phyloP scores from a whole-genome alignment of 2,797 vertebrate species.

The Leptoclinus maculatus region DNA sequence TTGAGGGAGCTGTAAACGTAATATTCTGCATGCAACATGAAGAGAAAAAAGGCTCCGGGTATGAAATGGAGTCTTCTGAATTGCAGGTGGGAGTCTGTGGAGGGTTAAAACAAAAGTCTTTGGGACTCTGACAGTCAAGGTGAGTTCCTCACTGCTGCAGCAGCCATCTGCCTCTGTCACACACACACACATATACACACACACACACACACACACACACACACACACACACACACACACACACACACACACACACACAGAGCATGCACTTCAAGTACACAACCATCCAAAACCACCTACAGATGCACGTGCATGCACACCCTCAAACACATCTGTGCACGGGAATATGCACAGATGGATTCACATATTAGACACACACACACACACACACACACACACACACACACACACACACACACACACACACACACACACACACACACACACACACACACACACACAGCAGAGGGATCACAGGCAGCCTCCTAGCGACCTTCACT shows the following conservation, averaged over 20 bases:
- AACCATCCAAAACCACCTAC: constrained; percentile 5
- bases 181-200: constrained; percentile 24
- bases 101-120: constrained; percentile 31
- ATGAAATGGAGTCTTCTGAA: background rate
- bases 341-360: constrained; percentile 25
- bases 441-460: constrained; percentile 29
- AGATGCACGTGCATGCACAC: constrained; percentile 23
- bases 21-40: background rate
- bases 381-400: constrained; percentile 19
- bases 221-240: constrained; percentile 7
- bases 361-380: constrained; percentile 13
- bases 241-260: constrained; percentile 6
- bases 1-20: background rate
- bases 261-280: background rate
- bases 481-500: constrained; percentile 70
- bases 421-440: constrained; percentile 6
- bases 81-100: constrained; percentile 3
- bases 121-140: constrained; percentile 61
- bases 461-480: constrained; percentile 52
- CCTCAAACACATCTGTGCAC: constrained; percentile 6
- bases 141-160: constrained; percentile 61
- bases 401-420: constrained; percentile 9
- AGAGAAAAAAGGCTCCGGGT: background rate
- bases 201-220: constrained; percentile 27
- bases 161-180: constrained; percentile 55